Percentiles rank a stretch among this genome's conserved stretches.
These are phyloP conservation scores for Scrobipalpa costella DNA, from an alignment of 2,888 invertebrate genomes.

Conservation along the genomic window DNA sequence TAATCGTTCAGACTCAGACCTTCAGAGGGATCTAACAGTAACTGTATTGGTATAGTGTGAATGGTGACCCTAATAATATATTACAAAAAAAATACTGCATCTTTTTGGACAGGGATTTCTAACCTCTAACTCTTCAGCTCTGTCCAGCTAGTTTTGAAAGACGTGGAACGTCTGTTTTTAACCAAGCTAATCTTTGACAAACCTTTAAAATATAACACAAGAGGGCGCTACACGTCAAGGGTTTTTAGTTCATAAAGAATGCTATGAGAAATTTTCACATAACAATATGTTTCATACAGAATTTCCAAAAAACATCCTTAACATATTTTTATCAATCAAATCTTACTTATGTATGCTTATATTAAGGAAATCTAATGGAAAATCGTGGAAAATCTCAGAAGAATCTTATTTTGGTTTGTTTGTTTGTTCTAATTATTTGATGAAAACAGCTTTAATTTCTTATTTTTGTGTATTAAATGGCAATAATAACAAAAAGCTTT, in stretches of 20 bases:
- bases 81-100: too few species aligned
- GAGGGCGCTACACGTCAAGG: background rate
- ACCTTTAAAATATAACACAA: background rate
- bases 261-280: background rate
- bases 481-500: background rate
- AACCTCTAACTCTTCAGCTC: too few species aligned
- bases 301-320: background rate
- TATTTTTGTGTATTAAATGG: background rate
- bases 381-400: too few species aligned
- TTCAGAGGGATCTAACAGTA: too few species aligned
- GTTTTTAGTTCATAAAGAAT: background rate
- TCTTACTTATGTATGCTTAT: too few species aligned
- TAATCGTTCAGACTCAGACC: too few species aligned
- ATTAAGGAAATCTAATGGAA: too few species aligned
- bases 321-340: too few species aligned
- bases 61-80: too few species aligned
- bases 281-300: background rate
- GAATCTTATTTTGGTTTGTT: too few species aligned
- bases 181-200: background rate
- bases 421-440: background rate
- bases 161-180: background rate
- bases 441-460: background rate
- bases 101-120: too few species aligned
- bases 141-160: constrained; percentile 26
- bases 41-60: too few species aligned